Evolutionary conservation across 2,888 invertebrate genomes (phyloP), one percentile per base, ranked within the genome.

Genomic region (Terebella lapidaria): DNA sequence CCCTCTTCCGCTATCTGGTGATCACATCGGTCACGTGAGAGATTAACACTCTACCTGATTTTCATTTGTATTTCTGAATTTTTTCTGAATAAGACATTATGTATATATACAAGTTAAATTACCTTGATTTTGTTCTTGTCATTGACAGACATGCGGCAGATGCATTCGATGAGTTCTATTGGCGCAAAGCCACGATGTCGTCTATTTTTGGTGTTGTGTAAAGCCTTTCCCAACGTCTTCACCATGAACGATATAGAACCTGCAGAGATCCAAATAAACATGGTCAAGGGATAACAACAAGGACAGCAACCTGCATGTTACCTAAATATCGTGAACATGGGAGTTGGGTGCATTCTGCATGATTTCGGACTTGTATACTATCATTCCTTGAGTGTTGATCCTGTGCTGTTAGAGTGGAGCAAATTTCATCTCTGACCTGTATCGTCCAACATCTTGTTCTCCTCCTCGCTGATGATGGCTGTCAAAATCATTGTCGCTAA

Each of bases 101-200:
- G n/a, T n/a, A n/a, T n/a, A n/a, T n/a, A n/a, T 49, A 20, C 24
- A n/a, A 49, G 5, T 49, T 24, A 49, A 35, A 5, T 25, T 35
- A 62, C 62, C 57, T 56, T 62, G 5, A 45, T 47, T 45, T 62
- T 62, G 29, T 62, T 62, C 2, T 10, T 47, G 26, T 62, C 62
- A 47, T 60, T 62, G 24, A 60, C 57, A 54, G 62, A 59, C 54
- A 62, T 51, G 4, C 54, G 47, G 2, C 22, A 35, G 1, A 62
- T 49, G 26, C 55, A 28, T 2, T 53, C 59, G 22, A 42, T 30
- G 2, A 62, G 30, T 27, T 62, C 62, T 15, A 24, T n/a, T 1
- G 62, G 59, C 2, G 57, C n/a, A 35, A 62, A 62, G 2, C 62
- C 62, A 22, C 54, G 53, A 53, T 54, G 49, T 1, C 62, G 52